These are phyloP conservation scores for Limnephilus lunatus DNA, from an alignment of 2,888 invertebrate species.

Conservation along the genomic window DNA sequence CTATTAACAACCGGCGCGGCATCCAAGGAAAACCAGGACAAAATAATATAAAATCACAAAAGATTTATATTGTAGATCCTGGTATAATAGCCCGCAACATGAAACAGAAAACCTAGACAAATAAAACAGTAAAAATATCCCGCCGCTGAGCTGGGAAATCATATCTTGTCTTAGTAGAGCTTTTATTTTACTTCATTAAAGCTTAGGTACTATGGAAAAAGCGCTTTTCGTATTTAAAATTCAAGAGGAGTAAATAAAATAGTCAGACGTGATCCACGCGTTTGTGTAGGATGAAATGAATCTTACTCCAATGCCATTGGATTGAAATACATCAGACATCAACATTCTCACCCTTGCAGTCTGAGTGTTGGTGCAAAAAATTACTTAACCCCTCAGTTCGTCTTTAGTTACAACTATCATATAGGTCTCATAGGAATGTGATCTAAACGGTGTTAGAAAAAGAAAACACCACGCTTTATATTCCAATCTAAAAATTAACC, in stretches of 20 bases:
- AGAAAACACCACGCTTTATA: too few species aligned
- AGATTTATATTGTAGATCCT: neutral
- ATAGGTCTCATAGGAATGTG: too few species aligned
- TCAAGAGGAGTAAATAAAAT: slow-evolving; percentile 7
- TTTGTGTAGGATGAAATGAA: neutral
- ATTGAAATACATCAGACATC: neutral
- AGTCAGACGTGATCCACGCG: neutral
- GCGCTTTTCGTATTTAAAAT: neutral
- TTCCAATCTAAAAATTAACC: too few species aligned
- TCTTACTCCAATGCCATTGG: neutral
- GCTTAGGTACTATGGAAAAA: neutral
- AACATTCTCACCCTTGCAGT: neutral
- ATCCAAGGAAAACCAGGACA: neutral
- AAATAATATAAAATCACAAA: neutral
- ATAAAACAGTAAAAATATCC: neutral
- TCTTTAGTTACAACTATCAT: too few species aligned
- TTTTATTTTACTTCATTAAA: slow-evolving; percentile 19
- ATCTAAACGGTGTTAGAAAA: too few species aligned
- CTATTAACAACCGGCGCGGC: neutral
- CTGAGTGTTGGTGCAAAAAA: neutral
- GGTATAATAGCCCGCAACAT: neutral
- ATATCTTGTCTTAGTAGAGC: slow-evolving; percentile 6
- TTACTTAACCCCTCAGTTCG: too few species aligned
- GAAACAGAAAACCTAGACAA: neutral
- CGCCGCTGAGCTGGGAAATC: neutral